Conservation (phyloP, 2,113 vertebrate genomes). For the Theristicus caerulescens region DNA sequence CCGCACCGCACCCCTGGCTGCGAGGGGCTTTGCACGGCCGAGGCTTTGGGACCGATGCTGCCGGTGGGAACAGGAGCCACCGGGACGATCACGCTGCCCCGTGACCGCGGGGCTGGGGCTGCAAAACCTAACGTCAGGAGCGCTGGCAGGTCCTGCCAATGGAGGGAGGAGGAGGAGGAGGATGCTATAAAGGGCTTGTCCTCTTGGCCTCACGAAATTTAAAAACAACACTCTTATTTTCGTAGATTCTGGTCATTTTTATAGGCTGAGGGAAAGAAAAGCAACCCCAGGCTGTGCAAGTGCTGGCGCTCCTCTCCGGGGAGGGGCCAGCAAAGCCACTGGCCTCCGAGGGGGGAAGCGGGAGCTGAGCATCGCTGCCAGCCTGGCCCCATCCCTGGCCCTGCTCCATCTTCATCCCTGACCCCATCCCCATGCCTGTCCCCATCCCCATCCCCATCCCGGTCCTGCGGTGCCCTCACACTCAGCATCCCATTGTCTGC, state of each 20-base stretch:
- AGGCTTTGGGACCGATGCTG: fast-evolving
- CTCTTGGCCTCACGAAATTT: neutral
- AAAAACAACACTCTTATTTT: neutral
- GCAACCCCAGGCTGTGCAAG: neutral
- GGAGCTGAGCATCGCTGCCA: neutral
- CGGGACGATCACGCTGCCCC: fast-evolving
- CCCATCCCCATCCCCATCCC: neutral
- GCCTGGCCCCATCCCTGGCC: neutral
- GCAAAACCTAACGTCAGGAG: neutral
- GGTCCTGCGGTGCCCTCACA: neutral
- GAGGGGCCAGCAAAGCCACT: fast-evolving
- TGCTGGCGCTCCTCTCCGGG: neutral
- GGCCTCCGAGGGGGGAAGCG: neutral
- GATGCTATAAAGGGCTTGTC: neutral
- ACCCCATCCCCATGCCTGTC: neutral
- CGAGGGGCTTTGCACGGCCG: neutral
- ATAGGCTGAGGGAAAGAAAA: neutral
- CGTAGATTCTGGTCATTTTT: neutral
- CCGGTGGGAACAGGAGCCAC: neutral
- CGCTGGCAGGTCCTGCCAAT: fast-evolving
- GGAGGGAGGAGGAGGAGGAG: neutral
- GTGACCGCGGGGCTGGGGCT: neutral
- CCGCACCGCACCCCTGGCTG: neutral
- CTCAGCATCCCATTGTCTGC: fast-evolving
- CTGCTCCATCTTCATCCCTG: neutral